phyloP scores from a whole-genome alignment of 2,888 invertebrate genomes.

The Oscheius sp. region DNA sequence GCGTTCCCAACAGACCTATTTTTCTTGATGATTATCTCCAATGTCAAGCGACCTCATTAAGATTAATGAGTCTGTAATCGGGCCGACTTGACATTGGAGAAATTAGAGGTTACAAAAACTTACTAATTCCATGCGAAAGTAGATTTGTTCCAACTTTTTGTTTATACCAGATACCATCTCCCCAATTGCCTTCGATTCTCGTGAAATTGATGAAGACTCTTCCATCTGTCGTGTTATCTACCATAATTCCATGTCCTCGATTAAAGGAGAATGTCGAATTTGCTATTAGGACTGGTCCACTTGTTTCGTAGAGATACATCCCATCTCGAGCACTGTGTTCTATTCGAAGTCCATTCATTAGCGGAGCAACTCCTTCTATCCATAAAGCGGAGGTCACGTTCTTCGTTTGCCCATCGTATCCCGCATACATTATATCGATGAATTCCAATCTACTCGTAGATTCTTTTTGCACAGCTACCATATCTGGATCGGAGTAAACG shows the following conservation, averaged over 20 bases:
- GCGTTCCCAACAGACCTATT: background rate
- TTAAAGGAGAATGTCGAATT: slow-evolving; percentile 86
- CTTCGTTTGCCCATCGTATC: slow-evolving; percentile 75
- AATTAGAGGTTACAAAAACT: slow-evolving; percentile 5
- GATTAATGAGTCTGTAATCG: background rate
- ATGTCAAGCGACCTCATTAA: background rate
- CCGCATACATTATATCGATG: slow-evolving; percentile 80
- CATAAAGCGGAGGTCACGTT: slow-evolving; percentile 80
- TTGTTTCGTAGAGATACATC: slow-evolving; percentile 84
- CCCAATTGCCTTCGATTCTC: slow-evolving; percentile 83
- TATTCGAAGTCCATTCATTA: slow-evolving; percentile 84
- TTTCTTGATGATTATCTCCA: slow-evolving; percentile 7
- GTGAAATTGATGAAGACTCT: slow-evolving; percentile 82
- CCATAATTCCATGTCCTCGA: slow-evolving; percentile 74
- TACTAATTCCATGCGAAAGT: slow-evolving; percentile 40
- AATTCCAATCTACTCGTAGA: slow-evolving; percentile 84
- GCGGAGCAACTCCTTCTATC: slow-evolving; percentile 87
- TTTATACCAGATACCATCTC: slow-evolving; percentile 84
- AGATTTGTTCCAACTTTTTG: slow-evolving; percentile 50
- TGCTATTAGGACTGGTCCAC: slow-evolving; percentile 81
- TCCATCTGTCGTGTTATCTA: slow-evolving; percentile 76
- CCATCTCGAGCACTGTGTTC: slow-evolving; percentile 90
- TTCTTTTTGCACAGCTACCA: slow-evolving; percentile 71
- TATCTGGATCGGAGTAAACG: slow-evolving; percentile 65
- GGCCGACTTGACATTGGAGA: background rate